phyloP scores from a whole-genome alignment of 30 jellyfish, hydroid and myxozoan genomes.

The Phacellophora camtschatica region DNA sequence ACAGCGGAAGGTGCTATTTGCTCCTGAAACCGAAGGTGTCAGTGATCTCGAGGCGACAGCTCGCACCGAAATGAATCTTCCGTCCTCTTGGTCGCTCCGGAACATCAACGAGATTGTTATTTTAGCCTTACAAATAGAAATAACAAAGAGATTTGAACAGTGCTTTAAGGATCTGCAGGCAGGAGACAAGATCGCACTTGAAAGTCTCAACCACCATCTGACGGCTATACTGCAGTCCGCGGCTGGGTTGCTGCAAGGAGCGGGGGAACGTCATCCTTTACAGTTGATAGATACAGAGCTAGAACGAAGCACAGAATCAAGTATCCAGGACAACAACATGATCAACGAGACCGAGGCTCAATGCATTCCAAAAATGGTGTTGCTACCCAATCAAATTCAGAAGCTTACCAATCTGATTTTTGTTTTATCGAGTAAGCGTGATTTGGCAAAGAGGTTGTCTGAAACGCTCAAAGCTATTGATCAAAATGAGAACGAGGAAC shows the following conservation, averaged over 20 bases:
- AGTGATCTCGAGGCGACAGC: slow-evolving; percentile 43
- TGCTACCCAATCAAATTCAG: slow-evolving; percentile 56
- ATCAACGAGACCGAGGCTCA: not conserved
- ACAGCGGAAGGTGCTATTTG: slow-evolving; percentile 60
- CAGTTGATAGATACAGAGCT: slow-evolving; percentile 7
- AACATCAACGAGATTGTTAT: slow-evolving; percentile 49
- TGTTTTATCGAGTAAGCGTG: slow-evolving; percentile 51
- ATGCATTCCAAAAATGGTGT: not conserved
- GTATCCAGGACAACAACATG: not conserved
- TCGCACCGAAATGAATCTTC: slow-evolving; percentile 42
- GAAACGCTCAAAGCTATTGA: slow-evolving; percentile 5
- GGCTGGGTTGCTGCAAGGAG: slow-evolving; percentile 45
- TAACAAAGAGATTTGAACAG: slow-evolving; percentile 52
- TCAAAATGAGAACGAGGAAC: slow-evolving; percentile 36
- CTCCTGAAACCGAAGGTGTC: slow-evolving; percentile 45
- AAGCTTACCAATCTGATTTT: slow-evolving; percentile 58
- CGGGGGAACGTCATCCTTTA: slow-evolving; percentile 11
- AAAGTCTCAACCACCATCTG: slow-evolving; percentile 20
- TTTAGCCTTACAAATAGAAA: slow-evolving; percentile 56
- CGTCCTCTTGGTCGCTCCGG: slow-evolving; percentile 57
- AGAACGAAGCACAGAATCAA: not conserved
- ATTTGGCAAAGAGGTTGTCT: slow-evolving; percentile 46
- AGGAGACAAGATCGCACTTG: slow-evolving; percentile 42
- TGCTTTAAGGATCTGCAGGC: slow-evolving; percentile 31
- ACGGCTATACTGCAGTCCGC: slow-evolving; percentile 46